Base-by-base conservation (phyloP, 2,113 vertebrate genomes). In the Rhabdornis inornatus region DNA sequence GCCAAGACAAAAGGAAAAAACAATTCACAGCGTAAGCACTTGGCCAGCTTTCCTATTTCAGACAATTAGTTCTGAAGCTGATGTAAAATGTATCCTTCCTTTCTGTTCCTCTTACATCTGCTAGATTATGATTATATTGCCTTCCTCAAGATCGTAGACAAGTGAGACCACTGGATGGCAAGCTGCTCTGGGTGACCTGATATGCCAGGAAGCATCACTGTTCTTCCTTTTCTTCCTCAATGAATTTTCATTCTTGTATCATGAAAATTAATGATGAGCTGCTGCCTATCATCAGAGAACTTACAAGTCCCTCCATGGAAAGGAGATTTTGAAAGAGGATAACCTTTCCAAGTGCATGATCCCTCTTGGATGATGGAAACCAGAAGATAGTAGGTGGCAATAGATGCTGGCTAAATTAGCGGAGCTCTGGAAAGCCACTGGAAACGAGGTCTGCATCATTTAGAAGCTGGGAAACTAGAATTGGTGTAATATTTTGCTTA, bases 1-100 rank as follows among this genome's bases (percentile, higher is more conserved):
- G 88, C 11, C 75, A 83, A 88, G 79, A 88, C 6, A 40, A 88
- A 94, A 90, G 18, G 25, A 69, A 93, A 83, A 88, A 88, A 57
- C n/a, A 59, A 80, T 63, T 55, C 28, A 15, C 45, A 77, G 49
- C 0, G 0, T 69, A 45, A 86, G 77, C 20, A 44, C 49, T 37
- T 31, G 42, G 47, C 12, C 60, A 87, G 63, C 31, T 88, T 87
- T 86, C 75, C 40, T 68, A 5, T 72, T 85, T 87, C 63, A 85
- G 39, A 49, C 66, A 85, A 79, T 61, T 76, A 76, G n/a, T 57
- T 80, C 63, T 70, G 59, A 90, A 90, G 53, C 28, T 10, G 4
- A 49, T 1, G 0, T 49, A 68, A 87, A 93, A 82, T 28, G 18
- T 24, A 56, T 56, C 37, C 28, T 63, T 93, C 53, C 35, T 87